Percentiles rank a stretch among this genome's conserved stretches.
Evolutionary conservation across 2,113 vertebrate species (phyloP).

Genomic region (Pithys albifrons): DNA sequence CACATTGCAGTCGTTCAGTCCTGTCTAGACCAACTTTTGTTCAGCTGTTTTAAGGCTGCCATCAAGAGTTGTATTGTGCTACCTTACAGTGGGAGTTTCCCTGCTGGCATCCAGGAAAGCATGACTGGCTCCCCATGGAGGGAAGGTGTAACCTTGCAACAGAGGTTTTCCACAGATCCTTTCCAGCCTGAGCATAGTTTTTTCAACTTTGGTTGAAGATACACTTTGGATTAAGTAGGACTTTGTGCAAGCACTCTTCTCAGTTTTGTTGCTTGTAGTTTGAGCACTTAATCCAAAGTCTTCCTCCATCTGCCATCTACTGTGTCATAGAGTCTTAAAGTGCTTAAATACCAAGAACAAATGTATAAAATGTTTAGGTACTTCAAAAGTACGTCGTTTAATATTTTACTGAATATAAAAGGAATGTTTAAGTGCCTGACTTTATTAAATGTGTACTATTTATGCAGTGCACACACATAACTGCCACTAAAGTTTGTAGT

Average conservation of each 20-base stretch:
- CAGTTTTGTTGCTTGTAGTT: neutral
- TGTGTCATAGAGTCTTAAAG: neutral
- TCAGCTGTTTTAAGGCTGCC: neutral
- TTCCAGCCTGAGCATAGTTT: neutral
- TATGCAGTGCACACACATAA: neutral
- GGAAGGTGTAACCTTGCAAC: neutral
- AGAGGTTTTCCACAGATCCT: neutral
- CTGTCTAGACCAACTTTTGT: neutral
- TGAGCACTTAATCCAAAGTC: neutral
- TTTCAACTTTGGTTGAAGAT: neutral
- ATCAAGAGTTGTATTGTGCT: neutral
- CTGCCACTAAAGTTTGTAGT: neutral
- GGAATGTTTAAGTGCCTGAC: neutral
- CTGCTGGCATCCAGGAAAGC: neutral
- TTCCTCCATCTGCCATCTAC: neutral
- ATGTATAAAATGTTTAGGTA: slow-evolving; percentile 24
- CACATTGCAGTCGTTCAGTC: neutral
- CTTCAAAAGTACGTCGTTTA: neutral
- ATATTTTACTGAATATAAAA: slow-evolving; percentile 11
- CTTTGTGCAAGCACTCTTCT: neutral
- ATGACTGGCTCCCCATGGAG: fast-evolving
- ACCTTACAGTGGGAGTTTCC: neutral
- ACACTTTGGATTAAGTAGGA: neutral
- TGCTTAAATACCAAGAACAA: slow-evolving; percentile 9
- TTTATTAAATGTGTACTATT: slow-evolving; percentile 31